Evolutionary conservation across 1,140 invertebrate genomes (phyloP), one percentile per base, ranked within the genome.

Genomic region (Bombus difficillimus): DNA sequence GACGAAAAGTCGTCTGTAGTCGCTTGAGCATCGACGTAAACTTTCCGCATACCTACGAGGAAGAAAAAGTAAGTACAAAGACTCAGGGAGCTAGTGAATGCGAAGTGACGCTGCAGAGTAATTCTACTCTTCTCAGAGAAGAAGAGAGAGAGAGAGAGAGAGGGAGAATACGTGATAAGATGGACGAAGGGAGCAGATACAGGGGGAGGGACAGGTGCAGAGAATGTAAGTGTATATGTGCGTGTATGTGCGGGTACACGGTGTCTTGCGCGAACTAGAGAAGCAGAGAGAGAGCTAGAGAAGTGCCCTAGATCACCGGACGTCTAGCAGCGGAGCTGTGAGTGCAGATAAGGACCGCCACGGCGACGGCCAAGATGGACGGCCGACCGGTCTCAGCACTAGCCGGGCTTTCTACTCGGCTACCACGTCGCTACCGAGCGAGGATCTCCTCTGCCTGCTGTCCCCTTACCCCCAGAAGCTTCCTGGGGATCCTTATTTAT

Each of bases 331-430:
- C 92, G 89, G 91, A 94, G 94, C 94, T 94, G 94, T 95, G 94
- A 95, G 94, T 92, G 91, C 90, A 95, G 95, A 95, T 95, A 95
- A 95, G 95, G 94, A 95, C 94, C 93, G 91, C 92, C 92, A 94
- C 93, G 93, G 94, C 94, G 94, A 95, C 94, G 94, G 92, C 92
- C 93, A 95, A 95, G 94, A 95, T 95, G 93, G 94, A 95, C 95
- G 94, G 93, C 92, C 94, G 91, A 93, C 91, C 92, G 92, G 92
- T 93, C 93, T 94, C 92, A 92, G 92, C 92, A 93, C 91, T 92
- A 89, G 91, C 92, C 90, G 88, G 89, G 90, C 87, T 90, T 91
- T 92, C 91, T 85, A 83, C 88, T 92, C 86, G 86, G 86, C 87
- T 86, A 91, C 92, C 91, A 87, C 88, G 88, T 85, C 91, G 82